Conservation (phyloP, 2,113 vertebrate species). For the Sylvietta virens region DNA sequence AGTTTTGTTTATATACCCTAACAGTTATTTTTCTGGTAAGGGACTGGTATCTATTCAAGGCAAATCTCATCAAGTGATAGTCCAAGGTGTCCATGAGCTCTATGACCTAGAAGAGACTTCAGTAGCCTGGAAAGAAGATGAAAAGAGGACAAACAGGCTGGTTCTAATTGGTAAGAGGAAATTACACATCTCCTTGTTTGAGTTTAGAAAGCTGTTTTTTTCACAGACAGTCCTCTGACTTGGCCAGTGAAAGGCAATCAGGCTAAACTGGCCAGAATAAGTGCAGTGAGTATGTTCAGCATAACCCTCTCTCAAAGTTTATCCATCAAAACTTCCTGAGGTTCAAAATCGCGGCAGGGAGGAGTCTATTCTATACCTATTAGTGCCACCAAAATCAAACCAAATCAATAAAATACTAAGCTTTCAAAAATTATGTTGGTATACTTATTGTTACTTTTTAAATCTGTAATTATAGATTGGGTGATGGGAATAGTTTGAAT, state of each 20-base stretch:
- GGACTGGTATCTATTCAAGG: constrained; percentile 86
- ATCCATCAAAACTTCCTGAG: background rate
- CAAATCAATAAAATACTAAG: background rate
- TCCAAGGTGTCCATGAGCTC: constrained; percentile 93
- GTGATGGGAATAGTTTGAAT: background rate
- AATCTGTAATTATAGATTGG: background rate
- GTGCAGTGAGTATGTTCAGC: background rate
- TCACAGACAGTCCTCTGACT: background rate
- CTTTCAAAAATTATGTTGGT: background rate
- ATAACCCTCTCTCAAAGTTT: background rate
- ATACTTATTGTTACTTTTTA: background rate
- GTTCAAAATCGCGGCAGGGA: background rate
- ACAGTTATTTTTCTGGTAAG: constrained; percentile 71
- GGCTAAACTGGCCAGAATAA: background rate
- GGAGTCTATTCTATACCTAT: background rate
- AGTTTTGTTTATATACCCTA: constrained; percentile 18
- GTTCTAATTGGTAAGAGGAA: constrained; percentile 87
- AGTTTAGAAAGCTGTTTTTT: background rate
- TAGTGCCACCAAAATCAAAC: background rate
- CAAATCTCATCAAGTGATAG: constrained; percentile 86
- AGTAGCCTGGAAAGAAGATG: constrained; percentile 78
- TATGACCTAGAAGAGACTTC: constrained; percentile 93
- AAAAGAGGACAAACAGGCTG: constrained; percentile 80
- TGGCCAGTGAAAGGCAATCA: background rate
- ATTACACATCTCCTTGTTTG: background rate